phyloP scores from a whole-genome alignment of 1,140 invertebrate genomes.

The Hypsibius dujardini region DNA sequence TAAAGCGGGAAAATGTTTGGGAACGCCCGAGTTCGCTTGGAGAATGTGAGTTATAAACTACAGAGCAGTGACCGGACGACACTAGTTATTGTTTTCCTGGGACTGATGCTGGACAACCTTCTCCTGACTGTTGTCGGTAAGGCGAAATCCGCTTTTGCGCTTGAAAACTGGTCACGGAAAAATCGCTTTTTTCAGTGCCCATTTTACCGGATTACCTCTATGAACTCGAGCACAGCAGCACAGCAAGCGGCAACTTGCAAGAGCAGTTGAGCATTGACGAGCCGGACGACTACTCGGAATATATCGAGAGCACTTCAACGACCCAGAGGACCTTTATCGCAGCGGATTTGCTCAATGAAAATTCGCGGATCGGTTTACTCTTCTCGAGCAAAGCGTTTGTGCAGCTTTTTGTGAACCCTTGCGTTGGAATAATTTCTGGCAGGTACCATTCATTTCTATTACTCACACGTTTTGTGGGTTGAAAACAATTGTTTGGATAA shows the following conservation, averaged over 20 bases:
- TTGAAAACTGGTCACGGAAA: too few relatives aligned
- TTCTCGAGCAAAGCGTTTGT: conserved; percentile 69
- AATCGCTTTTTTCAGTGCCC: conserved; percentile 61
- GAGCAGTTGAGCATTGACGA: too few relatives aligned
- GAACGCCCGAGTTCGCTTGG: too few relatives aligned
- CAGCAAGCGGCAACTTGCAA: too few relatives aligned
- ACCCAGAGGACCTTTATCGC: conserved; percentile 2
- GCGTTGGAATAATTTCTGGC: conserved; percentile 52
- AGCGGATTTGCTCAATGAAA: conserved; percentile 38
- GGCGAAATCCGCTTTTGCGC: conserved; percentile 25
- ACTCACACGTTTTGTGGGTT: conserved; percentile 18
- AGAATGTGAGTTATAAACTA: too few relatives aligned
- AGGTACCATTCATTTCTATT: too few relatives aligned
- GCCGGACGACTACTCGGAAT: too few relatives aligned
- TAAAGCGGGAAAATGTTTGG: too few relatives aligned
- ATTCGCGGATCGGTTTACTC: conserved; percentile 56
- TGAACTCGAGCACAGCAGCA: conserved; percentile 35
- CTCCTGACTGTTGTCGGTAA: conserved; percentile 57
- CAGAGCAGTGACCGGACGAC: conserved; percentile 1
- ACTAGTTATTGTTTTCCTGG: conserved; percentile 25
- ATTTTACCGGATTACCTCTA: conserved; percentile 64
- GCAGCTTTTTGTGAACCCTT: conserved; percentile 62
- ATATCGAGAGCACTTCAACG: too few relatives aligned
- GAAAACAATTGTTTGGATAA: conserved; percentile 12
- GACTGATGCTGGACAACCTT: conserved; percentile 54